Evolutionary conservation across 1,140 invertebrate genomes (phyloP).

Genomic region (Eumeta japonica): DNA sequence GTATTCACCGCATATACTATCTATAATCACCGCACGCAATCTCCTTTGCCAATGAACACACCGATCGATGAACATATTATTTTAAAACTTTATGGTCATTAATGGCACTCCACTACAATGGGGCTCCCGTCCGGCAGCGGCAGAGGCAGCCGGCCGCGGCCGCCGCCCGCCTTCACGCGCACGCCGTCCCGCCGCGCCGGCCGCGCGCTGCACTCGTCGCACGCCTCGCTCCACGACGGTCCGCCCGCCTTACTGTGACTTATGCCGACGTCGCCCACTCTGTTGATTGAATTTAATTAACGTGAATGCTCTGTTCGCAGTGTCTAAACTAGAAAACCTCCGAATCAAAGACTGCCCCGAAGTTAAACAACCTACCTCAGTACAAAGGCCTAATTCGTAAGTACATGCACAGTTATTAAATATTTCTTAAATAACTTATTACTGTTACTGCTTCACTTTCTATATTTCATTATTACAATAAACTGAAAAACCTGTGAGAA

Average conservation of each 20-base stretch:
- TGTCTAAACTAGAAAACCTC: conserved; percentile 59
- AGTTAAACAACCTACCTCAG: conserved; percentile 62
- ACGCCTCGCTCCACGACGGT: conserved; percentile 43
- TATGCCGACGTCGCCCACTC: too few relatives aligned
- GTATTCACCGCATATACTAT: too few relatives aligned
- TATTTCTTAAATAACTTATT: too few relatives aligned
- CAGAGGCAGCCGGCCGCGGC: conserved; percentile 60
- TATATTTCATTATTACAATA: too few relatives aligned
- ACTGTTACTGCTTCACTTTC: too few relatives aligned
- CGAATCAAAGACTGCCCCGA: conserved; percentile 59
- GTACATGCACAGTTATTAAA: too few relatives aligned
- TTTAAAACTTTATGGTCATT: background rate
- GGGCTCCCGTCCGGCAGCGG: conserved; percentile 62
- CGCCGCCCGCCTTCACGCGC: conserved; percentile 81
- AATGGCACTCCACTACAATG: too few relatives aligned
- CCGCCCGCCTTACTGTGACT: too few relatives aligned
- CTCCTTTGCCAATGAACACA: too few relatives aligned
- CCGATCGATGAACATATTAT: background rate
- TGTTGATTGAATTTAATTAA: conserved; percentile 2
- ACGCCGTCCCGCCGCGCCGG: conserved; percentile 86
- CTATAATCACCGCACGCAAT: too few relatives aligned
- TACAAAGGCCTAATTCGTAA: conserved; percentile 62
- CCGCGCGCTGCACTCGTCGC: conserved; percentile 68
- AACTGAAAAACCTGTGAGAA: too few relatives aligned
- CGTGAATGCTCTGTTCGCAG: too few relatives aligned